Percentiles rank a stretch among this genome's conserved stretches.
Conservation (phyloP, 2,113 vertebrate species). For the Shinisaurus crocodilurus region DNA sequence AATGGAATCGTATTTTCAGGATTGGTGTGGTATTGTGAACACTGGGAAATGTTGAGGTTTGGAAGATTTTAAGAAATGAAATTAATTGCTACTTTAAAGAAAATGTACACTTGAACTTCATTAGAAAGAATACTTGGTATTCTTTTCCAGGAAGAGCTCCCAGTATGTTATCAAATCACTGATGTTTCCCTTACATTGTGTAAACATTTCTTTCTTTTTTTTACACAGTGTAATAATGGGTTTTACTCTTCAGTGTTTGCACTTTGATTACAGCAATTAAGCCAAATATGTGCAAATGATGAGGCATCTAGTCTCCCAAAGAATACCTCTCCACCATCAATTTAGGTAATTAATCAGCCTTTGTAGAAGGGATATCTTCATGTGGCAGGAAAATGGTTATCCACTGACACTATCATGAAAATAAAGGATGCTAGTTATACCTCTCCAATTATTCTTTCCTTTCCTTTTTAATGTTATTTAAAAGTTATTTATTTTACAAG, state of each 20-base stretch:
- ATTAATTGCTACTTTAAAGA: not conserved
- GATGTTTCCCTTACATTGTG: conserved; percentile 32
- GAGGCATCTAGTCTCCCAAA: conserved; percentile 43
- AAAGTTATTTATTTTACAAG: not conserved
- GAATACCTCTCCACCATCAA: conserved; percentile 27
- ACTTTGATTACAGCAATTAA: conserved; percentile 60
- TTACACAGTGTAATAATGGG: conserved; percentile 25
- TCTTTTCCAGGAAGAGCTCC: not conserved
- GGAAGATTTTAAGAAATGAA: not conserved
- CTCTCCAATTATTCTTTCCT: conserved; percentile 23
- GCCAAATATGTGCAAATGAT: conserved; percentile 48
- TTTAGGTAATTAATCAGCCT: conserved; percentile 67
- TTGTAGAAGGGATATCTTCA: conserved; percentile 48
- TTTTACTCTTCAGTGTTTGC: conserved; percentile 58
- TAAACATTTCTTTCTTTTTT: conserved; percentile 43
- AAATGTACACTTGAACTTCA: not conserved
- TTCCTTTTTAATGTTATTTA: not conserved
- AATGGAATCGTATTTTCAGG: not conserved
- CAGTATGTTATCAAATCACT: not conserved
- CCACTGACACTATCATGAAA: not conserved
- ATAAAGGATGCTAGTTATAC: not conserved
- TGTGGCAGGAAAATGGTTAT: conserved; percentile 35
- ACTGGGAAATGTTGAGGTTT: not conserved
- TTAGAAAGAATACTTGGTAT: not conserved
- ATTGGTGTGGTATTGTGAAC: not conserved